phyloP scores from a whole-genome alignment of 2,113 vertebrate species.

The Nothoprocta perdicaria region DNA sequence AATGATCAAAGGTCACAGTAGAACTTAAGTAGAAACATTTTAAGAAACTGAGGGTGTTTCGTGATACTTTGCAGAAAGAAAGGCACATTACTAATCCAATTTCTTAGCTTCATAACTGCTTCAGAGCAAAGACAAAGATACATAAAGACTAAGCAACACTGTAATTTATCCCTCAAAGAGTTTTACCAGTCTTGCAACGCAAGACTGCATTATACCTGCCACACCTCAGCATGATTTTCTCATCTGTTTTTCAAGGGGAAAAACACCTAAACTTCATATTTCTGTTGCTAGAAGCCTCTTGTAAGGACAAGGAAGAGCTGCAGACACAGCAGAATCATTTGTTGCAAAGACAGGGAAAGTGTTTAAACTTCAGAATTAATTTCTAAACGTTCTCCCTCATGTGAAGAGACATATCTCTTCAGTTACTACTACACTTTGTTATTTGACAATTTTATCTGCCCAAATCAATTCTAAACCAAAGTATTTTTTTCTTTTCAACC shows the following conservation, averaged over 20 bases:
- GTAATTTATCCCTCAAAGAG: conserved; percentile 52
- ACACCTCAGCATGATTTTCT: conserved; percentile 10
- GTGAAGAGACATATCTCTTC: not conserved
- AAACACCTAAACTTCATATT: conserved; percentile 15
- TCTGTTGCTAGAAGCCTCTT: conserved; percentile 10
- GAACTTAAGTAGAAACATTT: conserved; percentile 13
- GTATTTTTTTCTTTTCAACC: not conserved
- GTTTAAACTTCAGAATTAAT: not conserved
- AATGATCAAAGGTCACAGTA: not conserved
- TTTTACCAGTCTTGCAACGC: conserved; percentile 11
- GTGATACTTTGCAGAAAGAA: conserved; percentile 20
- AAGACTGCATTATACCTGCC: not conserved
- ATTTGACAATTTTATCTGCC: not conserved
- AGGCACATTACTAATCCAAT: conserved; percentile 28
- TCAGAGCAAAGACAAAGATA: conserved; percentile 66
- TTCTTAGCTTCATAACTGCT: conserved; percentile 48
- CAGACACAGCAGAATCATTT: not conserved
- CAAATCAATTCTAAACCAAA: not conserved
- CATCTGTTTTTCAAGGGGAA: not conserved
- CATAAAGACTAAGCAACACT: conserved; percentile 11
- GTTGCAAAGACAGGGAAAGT: not conserved
- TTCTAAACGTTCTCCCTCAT: not conserved
- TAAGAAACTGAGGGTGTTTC: conserved; percentile 11
- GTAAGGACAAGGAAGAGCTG: not conserved
- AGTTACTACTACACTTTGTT: not conserved